Evolutionary conservation across 1,140 invertebrate genomes (phyloP).

Genomic region (Drosophila sucinea): DNA sequence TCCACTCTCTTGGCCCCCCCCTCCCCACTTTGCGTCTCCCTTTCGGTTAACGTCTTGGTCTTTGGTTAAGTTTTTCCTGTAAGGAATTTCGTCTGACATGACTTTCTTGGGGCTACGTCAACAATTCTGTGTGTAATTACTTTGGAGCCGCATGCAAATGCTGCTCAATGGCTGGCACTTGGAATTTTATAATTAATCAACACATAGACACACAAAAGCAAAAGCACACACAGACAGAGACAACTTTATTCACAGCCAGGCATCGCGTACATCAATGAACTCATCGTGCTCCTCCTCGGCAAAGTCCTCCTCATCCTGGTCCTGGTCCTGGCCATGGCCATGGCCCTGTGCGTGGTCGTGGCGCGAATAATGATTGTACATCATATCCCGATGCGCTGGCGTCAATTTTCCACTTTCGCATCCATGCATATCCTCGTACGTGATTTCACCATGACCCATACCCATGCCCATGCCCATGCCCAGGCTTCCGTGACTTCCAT

Average conservation of each 20-base stretch:
- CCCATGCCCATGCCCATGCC: constrained; percentile 11
- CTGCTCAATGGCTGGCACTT: constrained; percentile 8
- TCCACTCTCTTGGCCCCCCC: background rate
- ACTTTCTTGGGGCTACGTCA: constrained; percentile 46
- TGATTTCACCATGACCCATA: constrained; percentile 68
- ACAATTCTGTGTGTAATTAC: constrained; percentile 62
- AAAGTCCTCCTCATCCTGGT: constrained; percentile 50
- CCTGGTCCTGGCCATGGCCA: too few species aligned
- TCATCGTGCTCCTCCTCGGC: constrained; percentile 76
- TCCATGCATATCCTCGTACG: constrained; percentile 71
- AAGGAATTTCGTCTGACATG: constrained; percentile 46
- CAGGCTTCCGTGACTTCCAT: constrained; percentile 36
- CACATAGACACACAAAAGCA: constrained; percentile 26
- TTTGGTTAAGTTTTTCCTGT: constrained; percentile 24
- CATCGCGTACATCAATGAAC: constrained; percentile 75
- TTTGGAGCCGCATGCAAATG: constrained; percentile 58
- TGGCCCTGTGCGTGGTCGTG: constrained; percentile 33
- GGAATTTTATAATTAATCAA: constrained; percentile 80
- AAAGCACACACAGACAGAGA: constrained; percentile 40
- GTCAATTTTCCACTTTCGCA: constrained; percentile 69
- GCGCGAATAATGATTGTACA: constrained; percentile 77
- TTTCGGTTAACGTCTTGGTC: background rate
- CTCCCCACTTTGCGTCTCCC: background rate
- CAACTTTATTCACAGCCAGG: constrained; percentile 71
- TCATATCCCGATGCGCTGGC: constrained; percentile 66